These are phyloP conservation scores for Onthophagus sagittarius DNA, from an alignment of 2,888 invertebrate genomes.

Conservation along the genomic window DNA sequence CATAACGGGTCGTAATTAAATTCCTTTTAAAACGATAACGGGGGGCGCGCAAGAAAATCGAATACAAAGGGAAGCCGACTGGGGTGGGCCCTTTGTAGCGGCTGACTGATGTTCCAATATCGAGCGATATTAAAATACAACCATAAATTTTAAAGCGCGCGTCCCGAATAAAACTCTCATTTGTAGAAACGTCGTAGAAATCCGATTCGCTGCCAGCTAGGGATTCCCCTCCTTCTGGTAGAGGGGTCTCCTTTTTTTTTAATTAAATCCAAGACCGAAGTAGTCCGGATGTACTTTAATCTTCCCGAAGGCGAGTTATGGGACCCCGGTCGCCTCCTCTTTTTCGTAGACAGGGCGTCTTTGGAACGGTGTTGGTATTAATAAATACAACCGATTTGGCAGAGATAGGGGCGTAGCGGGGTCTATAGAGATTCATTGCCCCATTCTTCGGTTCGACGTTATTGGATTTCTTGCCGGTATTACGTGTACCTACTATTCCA, in stretches of 20 bases:
- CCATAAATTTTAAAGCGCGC: constrained; percentile 9
- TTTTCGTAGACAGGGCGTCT: not conserved
- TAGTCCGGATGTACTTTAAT: constrained; percentile 5
- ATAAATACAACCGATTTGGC: not conserved
- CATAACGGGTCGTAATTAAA: not conserved
- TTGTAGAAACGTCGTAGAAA: constrained; percentile 3
- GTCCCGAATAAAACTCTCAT: constrained; percentile 10
- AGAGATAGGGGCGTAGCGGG: not conserved
- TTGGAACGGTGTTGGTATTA: not conserved
- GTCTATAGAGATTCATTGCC: not conserved
- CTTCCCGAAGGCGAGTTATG: constrained; percentile 2
- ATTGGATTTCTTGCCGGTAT: not conserved
- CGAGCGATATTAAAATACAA: constrained; percentile 9
- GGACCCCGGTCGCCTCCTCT: not conserved
- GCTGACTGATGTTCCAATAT: constrained; percentile 11
- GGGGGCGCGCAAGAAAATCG: not conserved
- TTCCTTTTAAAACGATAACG: not conserved
- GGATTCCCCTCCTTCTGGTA: not conserved
- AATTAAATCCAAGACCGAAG: constrained; percentile 13
- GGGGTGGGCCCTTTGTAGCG: constrained; percentile 1
- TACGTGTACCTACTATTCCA: not conserved
- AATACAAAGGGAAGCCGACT: constrained; percentile 3
- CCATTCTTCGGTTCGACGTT: not conserved
- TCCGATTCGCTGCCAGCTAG: not conserved
- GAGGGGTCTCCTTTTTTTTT: not conserved